Base-by-base conservation (phyloP, 2,797 vertebrate species). In the Acanthurus lineatus region DNA sequence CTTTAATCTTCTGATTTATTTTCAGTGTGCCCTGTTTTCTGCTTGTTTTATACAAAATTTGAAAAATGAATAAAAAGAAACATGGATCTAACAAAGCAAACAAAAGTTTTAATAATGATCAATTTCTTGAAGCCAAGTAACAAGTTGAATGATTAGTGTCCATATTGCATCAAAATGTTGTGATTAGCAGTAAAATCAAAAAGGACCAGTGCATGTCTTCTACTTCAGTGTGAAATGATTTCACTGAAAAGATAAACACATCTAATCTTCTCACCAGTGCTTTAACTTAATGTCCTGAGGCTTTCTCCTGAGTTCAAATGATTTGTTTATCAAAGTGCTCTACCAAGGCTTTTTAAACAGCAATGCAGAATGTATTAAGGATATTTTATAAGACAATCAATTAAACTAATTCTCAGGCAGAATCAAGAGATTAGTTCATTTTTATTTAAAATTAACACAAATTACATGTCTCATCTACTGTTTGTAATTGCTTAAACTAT, bases 401-500 rank as follows among this genome's bases (percentile, higher is more conserved):
- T 49, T n/a, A 63, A 60, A 69, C 17, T 57, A 71, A 79, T 40
- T n/a, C 12, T 49, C 49, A 65, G 62, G 49, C 51, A 73, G 38
- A 53, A 45, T 47, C 40, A 44, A 35, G 0, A 69, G 8, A 61
- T 66, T 51, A 52, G 4, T 25, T 32, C 28, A 4, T 32, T 35
- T 35, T 35, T 35, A 35, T 35, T 35, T 35, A 6, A 32, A 35
- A 35, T 35, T 6, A 35, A 35, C 7, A 6, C 32, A 35, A 35
- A 35, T 7, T 35, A 35, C 32, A 44, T 44, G 42, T 44, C 14
- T 44, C 7, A 3, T 35, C 32, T 35, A 35, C n/a, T 68, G 44
- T 63, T 77, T 70, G 22, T 69, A 71, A 38, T 73, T 78, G 12
- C n/a, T 32, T n/a, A 6, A 57, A 59, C 45, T n/a, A 72, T 63